Base-by-base conservation (phyloP, 2,888 invertebrate species). In the Dastarcus helophoroides region DNA sequence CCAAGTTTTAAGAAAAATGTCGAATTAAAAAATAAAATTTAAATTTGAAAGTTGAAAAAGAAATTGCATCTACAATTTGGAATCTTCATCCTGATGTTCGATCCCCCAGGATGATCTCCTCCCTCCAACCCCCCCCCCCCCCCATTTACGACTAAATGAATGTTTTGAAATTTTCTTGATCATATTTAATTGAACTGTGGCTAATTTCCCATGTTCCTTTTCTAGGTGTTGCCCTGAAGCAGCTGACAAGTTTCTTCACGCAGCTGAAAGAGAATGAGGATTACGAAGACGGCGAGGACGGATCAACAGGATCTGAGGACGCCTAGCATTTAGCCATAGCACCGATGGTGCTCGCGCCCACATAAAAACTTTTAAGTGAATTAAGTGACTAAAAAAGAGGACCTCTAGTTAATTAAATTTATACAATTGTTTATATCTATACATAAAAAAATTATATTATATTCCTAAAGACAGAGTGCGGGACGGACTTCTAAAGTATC, bases 231-330 rank as follows among this genome's bases (percentile, higher is more conserved):
- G 79, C 82, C 48, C 57, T 78, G 46, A 76, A 74, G 58, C 76
- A 79, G 46, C 67, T 84, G 39, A 76, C 76, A 33, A 75, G 76
- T 42, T 80, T 81, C 66, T 77, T 79, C 63, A 74, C 73, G 27
- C 71, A 70, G 53, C 65, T 81, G 44, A 71, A 70, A 52, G 79
- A 79, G 58, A 71, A 67, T 35, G 77, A 77, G 46, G 75, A 76
- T 46, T n/a, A n/a, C n/a, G 71, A 67, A 30, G 78, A 78, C 46
- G 73, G 75, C 43, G 71, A 57, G 33, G 46, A 48, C 17, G 47
- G 41, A 5, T 50, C 51, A 10, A 48, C 51, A n/a, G 46, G 46
- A 32, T 53, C 58, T 11, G 57, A 55, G 23, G 54, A 53, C 26
- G 49, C 50, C 46, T 55, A 53, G 50, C 50, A 48, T 38, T 40